Base-by-base conservation (phyloP, 2,113 vertebrate species). In the Cebidichthys violaceus region DNA sequence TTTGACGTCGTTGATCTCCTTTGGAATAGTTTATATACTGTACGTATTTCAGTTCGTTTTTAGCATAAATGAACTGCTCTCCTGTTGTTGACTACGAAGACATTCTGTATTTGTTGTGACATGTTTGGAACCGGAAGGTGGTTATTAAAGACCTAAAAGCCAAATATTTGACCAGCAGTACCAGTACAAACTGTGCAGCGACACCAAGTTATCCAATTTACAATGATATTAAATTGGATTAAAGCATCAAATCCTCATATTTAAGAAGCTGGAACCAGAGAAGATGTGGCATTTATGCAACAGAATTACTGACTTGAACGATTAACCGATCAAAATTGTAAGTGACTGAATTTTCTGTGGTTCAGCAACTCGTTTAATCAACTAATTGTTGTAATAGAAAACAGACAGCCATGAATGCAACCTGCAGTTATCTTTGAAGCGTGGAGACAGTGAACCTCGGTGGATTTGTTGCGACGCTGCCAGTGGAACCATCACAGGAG, bases 131-230 rank as follows among this genome's bases (percentile, higher is more conserved):
- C 60, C n/a, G 33, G 66, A 65, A 9, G 59, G 47, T 39, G 71
- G 45, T 70, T 22, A 64, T 75, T 75, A 68, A 79, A 78, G 17
- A 70, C 31, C 27, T 47, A n/a, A 79, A 55, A 60, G 22, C 18
- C 2, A 69, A 43, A 62, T 0, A 0, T 14, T 66, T 17, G 13
- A 47, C 61, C 50, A 81, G n/a, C 2, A 72, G 41, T 35, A 39
- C 9, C 9, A 22, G 57, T 60, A 22, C 52, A 11, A 24, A 7
- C 74, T 31, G 41, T 3, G 18, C 43, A 2, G 17, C 22, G 27
- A 29, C 41, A 33, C 45, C 20, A 15, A 52, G 10, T n/a, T 31
- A 4, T 20, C 13, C 2, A 22, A 13, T 52, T 35, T 15, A 14
- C 18, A 33, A 35, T n/a, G 1, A 52, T 4, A 27, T 29, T 43